A percentile compares a stretch with the other conserved stretches of the same genome.
phyloP scores from a whole-genome alignment of 2,797 vertebrate genomes.

The Pseudochirops cupreus region DNA sequence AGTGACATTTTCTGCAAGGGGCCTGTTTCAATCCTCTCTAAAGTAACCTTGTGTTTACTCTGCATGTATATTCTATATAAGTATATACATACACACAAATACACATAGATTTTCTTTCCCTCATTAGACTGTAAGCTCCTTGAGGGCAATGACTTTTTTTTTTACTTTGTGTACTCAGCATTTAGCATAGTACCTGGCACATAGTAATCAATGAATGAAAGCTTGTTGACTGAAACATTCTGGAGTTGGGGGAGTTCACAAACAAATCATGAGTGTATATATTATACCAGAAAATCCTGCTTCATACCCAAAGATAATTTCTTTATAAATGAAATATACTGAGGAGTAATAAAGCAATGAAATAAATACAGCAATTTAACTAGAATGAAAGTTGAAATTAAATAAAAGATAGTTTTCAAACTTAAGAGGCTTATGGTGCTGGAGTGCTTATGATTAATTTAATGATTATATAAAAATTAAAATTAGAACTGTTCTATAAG shows the following conservation, averaged over 20 bases:
- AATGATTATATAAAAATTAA: background rate
- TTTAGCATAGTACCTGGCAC: background rate
- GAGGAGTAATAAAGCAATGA: background rate
- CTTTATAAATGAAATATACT: conserved; percentile 19
- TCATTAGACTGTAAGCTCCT: background rate
- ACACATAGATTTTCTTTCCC: background rate
- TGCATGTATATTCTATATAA: background rate
- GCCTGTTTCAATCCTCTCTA: background rate
- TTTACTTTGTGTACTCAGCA: background rate
- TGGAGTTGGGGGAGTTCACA: too few species aligned
- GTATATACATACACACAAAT: background rate
- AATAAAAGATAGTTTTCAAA: background rate
- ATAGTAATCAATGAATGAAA: background rate
- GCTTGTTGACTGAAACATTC: too few species aligned
- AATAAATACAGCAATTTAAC: background rate
- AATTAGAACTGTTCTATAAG: background rate
- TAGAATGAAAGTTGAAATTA: background rate
- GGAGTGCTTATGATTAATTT: background rate
- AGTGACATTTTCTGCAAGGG: background rate
- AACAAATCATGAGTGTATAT: background rate
- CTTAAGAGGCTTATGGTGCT: background rate
- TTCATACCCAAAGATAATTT: background rate
- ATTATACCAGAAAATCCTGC: conserved; percentile 4
- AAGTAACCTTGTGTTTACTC: background rate
- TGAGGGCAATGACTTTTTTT: background rate